phyloP scores from a whole-genome alignment of 2,113 vertebrate species.

The Anolis sagrei region DNA sequence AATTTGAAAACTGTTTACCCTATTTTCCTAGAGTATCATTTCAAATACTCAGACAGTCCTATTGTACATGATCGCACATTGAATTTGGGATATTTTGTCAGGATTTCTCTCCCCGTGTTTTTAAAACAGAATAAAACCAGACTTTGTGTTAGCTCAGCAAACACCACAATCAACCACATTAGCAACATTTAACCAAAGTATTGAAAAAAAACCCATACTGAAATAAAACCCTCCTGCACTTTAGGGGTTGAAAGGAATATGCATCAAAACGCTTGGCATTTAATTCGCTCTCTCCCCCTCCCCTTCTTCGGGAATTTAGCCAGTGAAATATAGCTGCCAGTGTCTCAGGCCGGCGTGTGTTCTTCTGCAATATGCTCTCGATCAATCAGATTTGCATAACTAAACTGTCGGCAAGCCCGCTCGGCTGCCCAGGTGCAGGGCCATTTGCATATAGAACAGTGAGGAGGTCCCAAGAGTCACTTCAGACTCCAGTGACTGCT shows the following conservation, averaged over 20 bases:
- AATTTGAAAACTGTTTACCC: constrained; percentile 75
- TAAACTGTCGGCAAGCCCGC: constrained; percentile 98
- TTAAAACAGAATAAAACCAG: constrained; percentile 64
- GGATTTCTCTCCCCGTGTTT: constrained; percentile 12
- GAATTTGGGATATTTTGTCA: constrained; percentile 49
- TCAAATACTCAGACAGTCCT: constrained; percentile 75
- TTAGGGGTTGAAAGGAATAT: constrained; percentile 79
- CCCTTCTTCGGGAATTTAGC: constrained; percentile 85
- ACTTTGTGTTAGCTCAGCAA: constrained; percentile 77
- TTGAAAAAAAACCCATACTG: constrained; percentile 70
- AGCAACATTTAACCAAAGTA: constrained; percentile 74
- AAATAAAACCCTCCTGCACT: constrained; percentile 72
- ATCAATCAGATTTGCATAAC: constrained; percentile 99
- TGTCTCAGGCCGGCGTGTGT: constrained; percentile 84
- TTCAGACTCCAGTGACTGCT: constrained; percentile 98
- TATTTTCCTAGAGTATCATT: constrained; percentile 74
- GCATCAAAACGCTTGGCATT: constrained; percentile 84
- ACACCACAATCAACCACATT: constrained; percentile 74
- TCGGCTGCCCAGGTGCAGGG: constrained; percentile 98
- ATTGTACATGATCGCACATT: constrained; percentile 73
- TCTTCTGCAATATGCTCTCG: constrained; percentile 95
- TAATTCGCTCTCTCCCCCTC: constrained; percentile 59
- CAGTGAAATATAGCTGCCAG: constrained; percentile 93
- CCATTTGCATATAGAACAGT: constrained; percentile 99
- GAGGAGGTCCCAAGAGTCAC: constrained; percentile 98